Conservation (phyloP, 2,113 vertebrate species). For the Indri indri region DNA sequence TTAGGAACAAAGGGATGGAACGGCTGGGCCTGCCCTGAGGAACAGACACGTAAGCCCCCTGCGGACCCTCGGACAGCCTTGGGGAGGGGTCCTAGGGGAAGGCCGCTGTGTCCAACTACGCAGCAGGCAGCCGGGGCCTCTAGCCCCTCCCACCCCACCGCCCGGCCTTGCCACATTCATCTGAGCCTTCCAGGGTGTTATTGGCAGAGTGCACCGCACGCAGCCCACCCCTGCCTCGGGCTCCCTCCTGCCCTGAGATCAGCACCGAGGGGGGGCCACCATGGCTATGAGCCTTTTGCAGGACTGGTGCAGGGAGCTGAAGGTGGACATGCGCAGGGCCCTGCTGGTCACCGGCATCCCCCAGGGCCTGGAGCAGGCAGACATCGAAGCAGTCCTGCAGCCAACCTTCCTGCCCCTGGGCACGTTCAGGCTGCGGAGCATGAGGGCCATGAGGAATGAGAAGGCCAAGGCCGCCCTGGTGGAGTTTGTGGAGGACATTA, state of each 20-base stretch:
- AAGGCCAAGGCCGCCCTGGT: conserved; percentile 4
- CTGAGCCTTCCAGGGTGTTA: neutral
- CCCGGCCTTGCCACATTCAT: neutral
- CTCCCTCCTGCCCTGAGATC: neutral
- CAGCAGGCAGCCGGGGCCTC: neutral
- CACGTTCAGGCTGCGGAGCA: neutral
- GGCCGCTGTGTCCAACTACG: neutral
- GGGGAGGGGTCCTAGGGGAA: neutral
- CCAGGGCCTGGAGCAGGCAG: neutral
- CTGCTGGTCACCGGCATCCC: conserved; percentile 42
- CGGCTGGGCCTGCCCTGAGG: neutral
- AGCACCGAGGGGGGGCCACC: neutral
- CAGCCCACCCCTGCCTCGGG: neutral
- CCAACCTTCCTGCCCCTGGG: neutral
- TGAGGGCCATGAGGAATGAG: neutral
- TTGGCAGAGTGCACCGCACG: neutral
- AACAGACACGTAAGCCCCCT: neutral
- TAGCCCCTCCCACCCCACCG: neutral
- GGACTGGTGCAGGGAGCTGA: conserved; percentile 6
- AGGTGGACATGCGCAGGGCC: neutral
- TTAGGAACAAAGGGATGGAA: neutral
- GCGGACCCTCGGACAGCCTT: neutral
- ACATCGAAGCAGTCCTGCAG: neutral
- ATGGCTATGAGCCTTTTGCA: neutral
- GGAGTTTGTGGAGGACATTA: neutral